Evolutionary conservation across 2,888 invertebrate species (phyloP), one percentile per base, ranked within the genome.

Genomic region (Aspidiotus rigidus): DNA sequence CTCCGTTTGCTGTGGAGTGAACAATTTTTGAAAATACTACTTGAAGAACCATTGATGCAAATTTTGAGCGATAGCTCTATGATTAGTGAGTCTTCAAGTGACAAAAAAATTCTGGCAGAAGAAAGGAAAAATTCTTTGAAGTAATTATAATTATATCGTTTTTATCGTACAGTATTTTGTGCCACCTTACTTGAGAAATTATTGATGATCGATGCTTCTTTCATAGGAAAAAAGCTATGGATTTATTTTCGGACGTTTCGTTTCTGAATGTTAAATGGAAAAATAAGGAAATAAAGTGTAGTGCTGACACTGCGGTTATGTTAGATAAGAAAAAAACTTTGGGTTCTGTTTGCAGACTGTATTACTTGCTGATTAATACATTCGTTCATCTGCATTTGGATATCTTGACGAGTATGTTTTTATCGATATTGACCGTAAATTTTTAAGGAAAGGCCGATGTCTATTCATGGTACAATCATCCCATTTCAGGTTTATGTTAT

Each of bases 301-400:
- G 90, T 71, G 84, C 86, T 0, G 90, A 93, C 74, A 86, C 17
- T 28, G 57, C 44, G 8, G 42, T 44, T 7, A 59, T 42, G 28
- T 44, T 42, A 9, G 67, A 67, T n/a, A 44, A 39, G n/a, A 57
- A 60, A 62, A 64, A 69, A 53, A 86, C 88, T 75, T 87, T 94
- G 9, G 89, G 94, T 6, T 80, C 90, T 55, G 89, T 93, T 44
- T 96, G 95, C 79, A 88, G 90, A 17, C 85, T 98, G 81, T 98
- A 95, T 79, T 90, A 94, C 79, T 90, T 89, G 0, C 91, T 94
- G 13, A 80, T 97, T 71, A 87, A 86, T 74, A 95, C 96, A 0
- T 83, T 98, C 76, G 88, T 90, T 6, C 94, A 96, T 78, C 83
- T 97, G 74, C 88, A 89, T 77, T 82, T 94, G 71, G 94, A 96